These are phyloP conservation scores for Pogonognathellus flavescens DNA, from an alignment of 1,140 invertebrate species.

Conservation along the genomic window DNA sequence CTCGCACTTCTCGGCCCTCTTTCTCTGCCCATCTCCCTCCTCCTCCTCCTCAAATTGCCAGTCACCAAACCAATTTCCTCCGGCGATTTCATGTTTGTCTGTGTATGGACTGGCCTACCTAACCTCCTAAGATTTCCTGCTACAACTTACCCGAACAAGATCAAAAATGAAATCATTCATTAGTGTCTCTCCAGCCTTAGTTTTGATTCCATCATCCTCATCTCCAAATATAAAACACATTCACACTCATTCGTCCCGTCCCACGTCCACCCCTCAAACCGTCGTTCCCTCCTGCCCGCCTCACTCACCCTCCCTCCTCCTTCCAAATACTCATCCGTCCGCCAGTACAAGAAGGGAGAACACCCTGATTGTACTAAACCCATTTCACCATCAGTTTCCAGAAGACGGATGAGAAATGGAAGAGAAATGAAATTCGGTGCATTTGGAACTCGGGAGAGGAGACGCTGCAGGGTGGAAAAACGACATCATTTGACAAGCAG, in stretches of 20 bases:
- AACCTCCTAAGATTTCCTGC: conserved; percentile 55
- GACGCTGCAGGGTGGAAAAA: neutral
- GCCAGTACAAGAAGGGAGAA: no score
- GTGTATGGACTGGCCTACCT: neutral
- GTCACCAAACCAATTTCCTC: no score
- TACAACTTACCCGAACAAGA: conserved; percentile 67
- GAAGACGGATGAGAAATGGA: no score
- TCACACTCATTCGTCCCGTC: neutral
- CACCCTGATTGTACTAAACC: no score
- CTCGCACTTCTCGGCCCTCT: no score
- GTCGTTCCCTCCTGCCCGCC: neutral
- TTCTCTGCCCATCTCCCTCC: no score
- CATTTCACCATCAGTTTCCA: no score
- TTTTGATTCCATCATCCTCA: neutral
- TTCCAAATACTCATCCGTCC: no score
- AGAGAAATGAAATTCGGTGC: no score
- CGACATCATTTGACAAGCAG: neutral
- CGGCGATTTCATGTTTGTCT: neutral
- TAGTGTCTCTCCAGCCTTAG: conserved; percentile 63
- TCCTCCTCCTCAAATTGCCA: no score
- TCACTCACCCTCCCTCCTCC: neutral
- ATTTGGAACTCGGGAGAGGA: neutral
- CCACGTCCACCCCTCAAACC: neutral
- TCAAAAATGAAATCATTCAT: conserved; percentile 67
- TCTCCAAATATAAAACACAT: conserved; percentile 9